These are phyloP conservation scores for Drosophila anomelani DNA, from an alignment of 2,888 invertebrate genomes.

Conservation along the genomic window DNA sequence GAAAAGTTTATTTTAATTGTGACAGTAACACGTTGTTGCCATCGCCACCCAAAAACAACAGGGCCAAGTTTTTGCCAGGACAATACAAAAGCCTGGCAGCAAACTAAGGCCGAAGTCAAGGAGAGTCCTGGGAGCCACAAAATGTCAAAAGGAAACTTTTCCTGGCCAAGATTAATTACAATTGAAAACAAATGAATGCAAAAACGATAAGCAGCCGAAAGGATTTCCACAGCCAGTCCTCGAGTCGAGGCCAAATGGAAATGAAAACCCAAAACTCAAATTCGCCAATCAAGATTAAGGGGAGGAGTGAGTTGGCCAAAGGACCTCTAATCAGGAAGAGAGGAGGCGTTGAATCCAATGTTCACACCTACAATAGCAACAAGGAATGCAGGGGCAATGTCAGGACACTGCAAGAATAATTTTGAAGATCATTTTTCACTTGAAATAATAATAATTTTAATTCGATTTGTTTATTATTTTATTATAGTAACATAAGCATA, in stretches of 20 bases:
- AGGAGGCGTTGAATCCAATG: constrained; percentile 70
- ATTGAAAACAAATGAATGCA: constrained; percentile 82
- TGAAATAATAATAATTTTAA: background rate
- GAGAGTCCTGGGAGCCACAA: constrained; percentile 65
- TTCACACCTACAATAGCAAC: constrained; percentile 66
- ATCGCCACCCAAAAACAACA: constrained; percentile 32
- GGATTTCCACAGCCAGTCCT: constrained; percentile 61
- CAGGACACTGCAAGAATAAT: constrained; percentile 12
- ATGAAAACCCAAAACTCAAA: constrained; percentile 56
- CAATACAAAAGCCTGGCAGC: constrained; percentile 47
- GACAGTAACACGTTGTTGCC: constrained; percentile 76
- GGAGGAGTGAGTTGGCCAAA: background rate
- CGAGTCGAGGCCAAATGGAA: constrained; percentile 32
- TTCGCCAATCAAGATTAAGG: constrained; percentile 77
- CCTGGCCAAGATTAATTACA: constrained; percentile 77
- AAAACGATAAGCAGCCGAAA: constrained; percentile 81
- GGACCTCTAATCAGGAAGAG: constrained; percentile 40
- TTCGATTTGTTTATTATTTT: no score
- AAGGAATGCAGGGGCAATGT: constrained; percentile 5
- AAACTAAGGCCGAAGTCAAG: constrained; percentile 33
- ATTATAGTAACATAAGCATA: no score
- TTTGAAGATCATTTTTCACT: background rate
- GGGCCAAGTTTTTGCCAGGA: constrained; percentile 60
- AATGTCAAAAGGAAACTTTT: constrained; percentile 78
- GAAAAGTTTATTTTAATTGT: constrained; percentile 81